phyloP scores from a whole-genome alignment of 2,888 invertebrate species.

The Nephrocerus scutellatus region DNA sequence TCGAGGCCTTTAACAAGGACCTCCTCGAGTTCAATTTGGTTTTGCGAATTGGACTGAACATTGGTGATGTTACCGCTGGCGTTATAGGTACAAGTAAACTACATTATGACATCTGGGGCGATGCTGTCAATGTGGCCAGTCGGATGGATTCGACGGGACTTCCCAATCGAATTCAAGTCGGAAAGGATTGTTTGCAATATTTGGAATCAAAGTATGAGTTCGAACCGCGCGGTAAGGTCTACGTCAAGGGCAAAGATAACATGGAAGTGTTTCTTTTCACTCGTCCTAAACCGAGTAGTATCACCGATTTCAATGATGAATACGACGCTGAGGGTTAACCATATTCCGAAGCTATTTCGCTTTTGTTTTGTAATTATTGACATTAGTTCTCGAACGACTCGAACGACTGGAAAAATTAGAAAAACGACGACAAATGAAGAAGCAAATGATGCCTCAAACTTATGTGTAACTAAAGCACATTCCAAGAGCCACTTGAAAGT shows the following conservation, averaged over 20 bases:
- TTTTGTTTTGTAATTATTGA: no score
- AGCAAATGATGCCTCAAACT: no score
- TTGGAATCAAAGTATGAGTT: conserved; percentile 73
- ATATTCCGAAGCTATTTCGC: no score
- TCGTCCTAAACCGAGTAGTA: conserved; percentile 27
- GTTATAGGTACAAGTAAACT: conserved; percentile 94
- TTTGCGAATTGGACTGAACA: conserved; percentile 81
- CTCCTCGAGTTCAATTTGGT: conserved; percentile 84
- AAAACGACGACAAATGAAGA: no score
- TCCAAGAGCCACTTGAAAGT: no score
- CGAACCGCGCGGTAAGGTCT: conserved; percentile 86
- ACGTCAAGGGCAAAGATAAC: conserved; percentile 93
- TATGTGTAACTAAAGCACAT: no score
- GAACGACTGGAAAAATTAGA: no score
- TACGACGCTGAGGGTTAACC: no score
- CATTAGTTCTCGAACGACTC: no score
- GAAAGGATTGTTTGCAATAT: conserved; percentile 65
- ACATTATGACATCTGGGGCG: conserved; percentile 98
- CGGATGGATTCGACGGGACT: conserved; percentile 97
- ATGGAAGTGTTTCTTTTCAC: conserved; percentile 81
- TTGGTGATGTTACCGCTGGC: conserved; percentile 93
- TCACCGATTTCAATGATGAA: no score
- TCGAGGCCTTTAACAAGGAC: conserved; percentile 82
- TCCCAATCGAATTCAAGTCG: conserved; percentile 74
- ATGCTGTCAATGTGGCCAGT: conserved; percentile 94